A percentile compares a stretch with the other conserved stretches of the same genome.
Evolutionary conservation across 2,113 vertebrate species (phyloP).

Genomic region (Xenus cinereus): DNA sequence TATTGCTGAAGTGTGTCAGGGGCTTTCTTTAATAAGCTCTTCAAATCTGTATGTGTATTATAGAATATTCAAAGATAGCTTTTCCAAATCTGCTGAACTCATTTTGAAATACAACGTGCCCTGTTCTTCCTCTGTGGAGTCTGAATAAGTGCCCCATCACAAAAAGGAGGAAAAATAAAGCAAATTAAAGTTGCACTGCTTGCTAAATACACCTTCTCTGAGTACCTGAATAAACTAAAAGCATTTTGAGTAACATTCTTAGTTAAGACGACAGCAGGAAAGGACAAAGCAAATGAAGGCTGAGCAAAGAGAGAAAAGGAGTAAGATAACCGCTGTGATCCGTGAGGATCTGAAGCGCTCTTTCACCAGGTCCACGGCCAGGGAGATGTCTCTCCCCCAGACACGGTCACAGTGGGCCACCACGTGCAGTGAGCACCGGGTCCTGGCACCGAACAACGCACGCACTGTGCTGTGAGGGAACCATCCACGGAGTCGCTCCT

Average conservation of each 20-base stretch:
- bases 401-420: rapidly evolving
- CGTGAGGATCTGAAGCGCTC: rapidly evolving
- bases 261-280: background rate
- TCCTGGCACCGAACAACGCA: rapidly evolving
- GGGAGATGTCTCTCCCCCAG: background rate
- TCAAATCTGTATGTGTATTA: slow-evolving; percentile 73
- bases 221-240: background rate
- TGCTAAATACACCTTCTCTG: background rate
- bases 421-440: rapidly evolving
- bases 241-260: background rate
- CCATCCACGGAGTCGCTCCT: background rate
- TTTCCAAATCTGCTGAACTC: slow-evolving; percentile 36
- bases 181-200: background rate
- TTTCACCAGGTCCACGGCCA: rapidly evolving
- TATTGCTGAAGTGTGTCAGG: slow-evolving; percentile 78
- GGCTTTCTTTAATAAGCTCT: slow-evolving; percentile 78
- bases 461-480: rapidly evolving
- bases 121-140: background rate
- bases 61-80: slow-evolving; percentile 69
- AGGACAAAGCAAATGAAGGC: background rate
- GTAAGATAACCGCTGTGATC: rapidly evolving
- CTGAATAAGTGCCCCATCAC: rapidly evolving
- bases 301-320: background rate
- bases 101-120: slow-evolving; percentile 40
- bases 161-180: background rate